These are phyloP conservation scores for Leucania comma DNA, from an alignment of 2,888 invertebrate species.

Conservation along the genomic window DNA sequence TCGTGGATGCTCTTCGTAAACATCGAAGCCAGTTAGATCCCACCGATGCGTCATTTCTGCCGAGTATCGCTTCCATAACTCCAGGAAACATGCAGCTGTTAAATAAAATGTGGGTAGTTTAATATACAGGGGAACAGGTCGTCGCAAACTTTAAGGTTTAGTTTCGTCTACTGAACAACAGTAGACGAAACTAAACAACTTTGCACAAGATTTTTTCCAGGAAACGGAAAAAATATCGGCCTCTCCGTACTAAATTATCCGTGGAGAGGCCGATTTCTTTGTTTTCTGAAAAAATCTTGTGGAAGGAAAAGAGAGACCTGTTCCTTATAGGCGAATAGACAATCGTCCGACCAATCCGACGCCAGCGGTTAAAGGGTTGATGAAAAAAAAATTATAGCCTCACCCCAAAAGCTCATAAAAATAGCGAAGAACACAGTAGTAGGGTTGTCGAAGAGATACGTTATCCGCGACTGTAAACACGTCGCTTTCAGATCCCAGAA, in stretches of 20 bases:
- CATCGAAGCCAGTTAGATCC: constrained; percentile 98
- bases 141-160: too few species aligned
- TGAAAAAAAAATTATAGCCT: not conserved
- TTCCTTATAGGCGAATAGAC: too few species aligned
- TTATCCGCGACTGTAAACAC: constrained; percentile 96
- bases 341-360: too few species aligned
- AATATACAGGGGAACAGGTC: not conserved
- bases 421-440: constrained; percentile 98
- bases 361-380: too few species aligned
- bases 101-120: constrained; percentile 7
- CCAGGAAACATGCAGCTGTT: constrained; percentile 96
- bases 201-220: too few species aligned
- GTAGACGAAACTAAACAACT: too few species aligned
- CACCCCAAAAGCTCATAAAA: constrained; percentile 97
- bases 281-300: too few species aligned
- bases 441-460: constrained; percentile 98
- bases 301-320: too few species aligned
- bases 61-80: constrained; percentile 98
- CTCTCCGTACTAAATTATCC: too few species aligned
- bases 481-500: constrained; percentile 96
- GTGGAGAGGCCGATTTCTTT: too few species aligned
- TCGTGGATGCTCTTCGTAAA: constrained; percentile 97
- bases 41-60: constrained; percentile 98
- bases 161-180: too few species aligned
- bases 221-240: too few species aligned